Base-by-base conservation (phyloP, 37 sponge, comb jelly and placozoan genomes). In the Petrosia ficiformis region DNA sequence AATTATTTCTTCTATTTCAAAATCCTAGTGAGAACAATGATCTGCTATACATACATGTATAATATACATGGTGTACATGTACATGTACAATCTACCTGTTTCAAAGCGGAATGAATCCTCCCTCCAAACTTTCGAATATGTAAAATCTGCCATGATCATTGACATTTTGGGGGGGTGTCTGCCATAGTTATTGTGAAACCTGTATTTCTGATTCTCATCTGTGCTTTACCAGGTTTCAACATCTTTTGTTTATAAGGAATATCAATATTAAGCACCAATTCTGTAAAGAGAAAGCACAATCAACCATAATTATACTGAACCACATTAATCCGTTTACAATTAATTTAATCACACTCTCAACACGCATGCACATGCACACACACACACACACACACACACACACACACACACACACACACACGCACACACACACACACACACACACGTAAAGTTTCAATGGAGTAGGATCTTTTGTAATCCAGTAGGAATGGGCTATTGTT, bases 71-170 rank as follows among this genome's bases (percentile, higher is more conserved):
- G n/a, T n/a, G n/a, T n/a, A n/a, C n/a, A n/a, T n/a, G n/a, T n/a
- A n/a, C n/a, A n/a, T n/a, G n/a, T n/a, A n/a, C n/a, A n/a, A n/a
- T n/a, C 68, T 22, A 86, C 86, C 86, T 37, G 86, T 86, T 38
- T 76, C 54, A 59, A 86, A 86, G 19, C 60, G 41, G 61, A 86
- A 86, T 3, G 42, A 11, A 3, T 71, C 6, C 73, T 39, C 4
- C 83, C 88, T 33, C 88, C 88, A 67, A 73, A 88, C 61, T 88
- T 77, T 26, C 79, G 63, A 29, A 88, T 82, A 56, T 88, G 88
- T 19, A 77, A 75, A 67, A 88, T 78, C 54, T 82, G 83, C 79
- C 82, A 82, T 5, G 83, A 77, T 14, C 88, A 73, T 68, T 77
- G 82, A 40, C 78, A 77, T 22, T 78, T 69, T 8, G 88, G 83